Evolutionary conservation across 2,797 vertebrate genomes (phyloP), one percentile per base, ranked within the genome.

Genomic region (Thunnus albacares): DNA sequence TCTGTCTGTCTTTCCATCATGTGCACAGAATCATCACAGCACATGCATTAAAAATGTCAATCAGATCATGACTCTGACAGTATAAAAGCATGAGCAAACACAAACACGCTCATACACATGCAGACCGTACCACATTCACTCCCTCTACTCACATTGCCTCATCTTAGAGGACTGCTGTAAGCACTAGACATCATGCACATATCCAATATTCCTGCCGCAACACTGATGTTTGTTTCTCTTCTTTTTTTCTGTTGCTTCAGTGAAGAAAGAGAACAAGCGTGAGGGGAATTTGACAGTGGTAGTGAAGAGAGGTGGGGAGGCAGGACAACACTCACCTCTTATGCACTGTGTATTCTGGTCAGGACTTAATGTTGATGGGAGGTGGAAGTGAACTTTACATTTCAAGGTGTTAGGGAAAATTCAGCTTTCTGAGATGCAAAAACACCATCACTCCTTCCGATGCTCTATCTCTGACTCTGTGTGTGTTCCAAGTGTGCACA

Each of bases 11-110:
- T 71, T 58, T 74, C 67, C 61, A 22, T 74, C 85, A 71, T 57
- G 52, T 30, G 35, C 38, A 4, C 62, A 55, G 68, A 85, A 83
- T 87, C 73, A 89, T 76, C 85, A 72, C 77, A 87, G 78, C 70
- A 59, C 69, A 38, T 66, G 80, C 82, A 85, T 89, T 90, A 89
- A 86, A 86, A 81, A 84, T 89, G 89, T 89, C 92, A 90, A 72
- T 91, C 88, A 84, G 63, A 61, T 75, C 35, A 80, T 58, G 61
- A 59, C 20, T 82, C 71, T 76, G n/a, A 77, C 22, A 66, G 45
- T 14, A n/a, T 61, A 69, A 45, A 49, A 45, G 41, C 22, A 68
- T 55, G 35, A 53, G 10, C 5, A 49, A 63, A 64, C 22, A 84
- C 17, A 49, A 57, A 53, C n/a, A 61, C 24, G 9, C 20, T 64